Evolutionary conservation across 2,797 vertebrate genomes (phyloP).

Genomic region (Amblyopsis hoosieri): DNA sequence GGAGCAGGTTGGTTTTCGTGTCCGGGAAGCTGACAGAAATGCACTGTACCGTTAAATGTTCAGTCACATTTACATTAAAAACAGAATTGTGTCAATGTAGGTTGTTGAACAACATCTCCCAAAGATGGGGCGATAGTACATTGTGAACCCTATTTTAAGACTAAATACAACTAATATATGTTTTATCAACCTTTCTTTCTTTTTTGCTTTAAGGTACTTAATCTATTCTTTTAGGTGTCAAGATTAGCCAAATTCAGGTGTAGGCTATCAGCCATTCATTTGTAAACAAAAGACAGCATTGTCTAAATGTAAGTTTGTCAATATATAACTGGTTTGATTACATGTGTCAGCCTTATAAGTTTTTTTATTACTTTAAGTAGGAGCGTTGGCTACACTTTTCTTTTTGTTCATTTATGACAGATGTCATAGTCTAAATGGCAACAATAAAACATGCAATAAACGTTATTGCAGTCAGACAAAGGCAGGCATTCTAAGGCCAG

Average conservation of each 20-base stretch:
- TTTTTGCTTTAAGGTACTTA: conserved; percentile 14
- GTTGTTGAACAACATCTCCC: too few relatives aligned
- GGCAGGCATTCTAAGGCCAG: conserved; percentile 62
- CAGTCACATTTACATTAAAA: conserved; percentile 44
- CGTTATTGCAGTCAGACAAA: conserved; percentile 69
- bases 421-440: conserved; percentile 70
- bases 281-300: conserved; percentile 19
- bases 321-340: conserved; percentile 15
- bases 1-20: too few relatives aligned
- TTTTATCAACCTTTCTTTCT: conserved; percentile 8
- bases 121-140: too few relatives aligned
- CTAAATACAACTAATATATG: too few relatives aligned
- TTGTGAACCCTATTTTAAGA: too few relatives aligned
- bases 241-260: conserved; percentile 21
- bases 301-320: conserved; percentile 32
- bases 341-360: conserved; percentile 21
- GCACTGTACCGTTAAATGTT: conserved; percentile 9
- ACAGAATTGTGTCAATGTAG: conserved; percentile 31
- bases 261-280: conserved; percentile 16
- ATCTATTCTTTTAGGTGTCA: conserved; percentile 28
- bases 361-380: too few relatives aligned
- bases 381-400: neutral
- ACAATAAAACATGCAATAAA: conserved; percentile 76
- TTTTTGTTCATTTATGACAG: conserved; percentile 24
- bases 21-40: too few relatives aligned